phyloP scores from a whole-genome alignment of 2,113 vertebrate species.

The Mormyrus iriodes region DNA sequence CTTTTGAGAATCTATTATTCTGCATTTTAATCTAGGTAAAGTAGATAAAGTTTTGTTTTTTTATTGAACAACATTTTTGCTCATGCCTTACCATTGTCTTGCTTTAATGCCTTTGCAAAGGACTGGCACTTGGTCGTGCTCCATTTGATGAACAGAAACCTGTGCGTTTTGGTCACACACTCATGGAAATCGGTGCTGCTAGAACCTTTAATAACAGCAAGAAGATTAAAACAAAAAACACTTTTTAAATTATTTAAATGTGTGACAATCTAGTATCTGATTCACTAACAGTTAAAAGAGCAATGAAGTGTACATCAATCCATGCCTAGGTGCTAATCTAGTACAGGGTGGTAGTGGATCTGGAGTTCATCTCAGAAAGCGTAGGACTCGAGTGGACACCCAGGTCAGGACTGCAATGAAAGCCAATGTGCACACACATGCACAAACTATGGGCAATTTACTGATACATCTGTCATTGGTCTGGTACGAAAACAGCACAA shows the following conservation, averaged over 20 bases:
- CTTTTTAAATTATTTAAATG: background rate
- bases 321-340: background rate
- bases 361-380: background rate
- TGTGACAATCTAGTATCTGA: background rate
- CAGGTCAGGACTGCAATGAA: too few species aligned
- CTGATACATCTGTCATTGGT: background rate
- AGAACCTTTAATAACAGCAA: background rate
- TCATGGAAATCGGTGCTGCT: background rate
- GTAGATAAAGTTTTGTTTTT: background rate
- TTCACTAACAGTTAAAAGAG: background rate
- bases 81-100: background rate
- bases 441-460: background rate
- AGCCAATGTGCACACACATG: background rate
- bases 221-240: background rate
- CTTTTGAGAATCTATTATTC: background rate
- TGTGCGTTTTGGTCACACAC: constrained; percentile 32
- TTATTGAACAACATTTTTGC: background rate
- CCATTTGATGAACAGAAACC: constrained; percentile 36
- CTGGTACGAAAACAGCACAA: background rate
- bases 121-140: background rate
- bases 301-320: too few species aligned
- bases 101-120: background rate
- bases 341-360: background rate
- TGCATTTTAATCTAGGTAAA: background rate
- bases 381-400: background rate